Evolutionary conservation across 2,888 invertebrate species (phyloP).

Genomic region (Eristalis arbustorum): DNA sequence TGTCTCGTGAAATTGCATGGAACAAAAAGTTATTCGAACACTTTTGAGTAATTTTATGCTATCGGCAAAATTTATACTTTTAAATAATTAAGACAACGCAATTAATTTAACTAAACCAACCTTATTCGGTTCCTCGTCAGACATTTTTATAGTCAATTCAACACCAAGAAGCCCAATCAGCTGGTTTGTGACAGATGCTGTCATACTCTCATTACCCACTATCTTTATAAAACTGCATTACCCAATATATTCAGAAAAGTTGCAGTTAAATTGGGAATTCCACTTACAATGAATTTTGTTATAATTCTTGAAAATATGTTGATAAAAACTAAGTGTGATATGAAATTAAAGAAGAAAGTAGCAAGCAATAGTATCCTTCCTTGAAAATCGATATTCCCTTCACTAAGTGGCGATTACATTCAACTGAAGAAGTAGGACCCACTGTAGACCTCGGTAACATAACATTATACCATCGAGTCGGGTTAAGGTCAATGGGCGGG

Average conservation of each 20-base stretch:
- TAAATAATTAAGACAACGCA: neutral
- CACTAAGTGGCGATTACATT: too few relatives aligned
- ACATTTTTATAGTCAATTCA: conserved; percentile 17
- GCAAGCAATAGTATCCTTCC: too few relatives aligned
- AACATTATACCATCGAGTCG: too few relatives aligned
- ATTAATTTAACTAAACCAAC: conserved; percentile 3
- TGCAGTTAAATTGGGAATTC: neutral
- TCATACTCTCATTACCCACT: neutral
- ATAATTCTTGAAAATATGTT: too few relatives aligned
- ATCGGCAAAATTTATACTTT: neutral
- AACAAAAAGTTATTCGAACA: neutral
- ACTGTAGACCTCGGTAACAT: too few relatives aligned
- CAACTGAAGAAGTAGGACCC: too few relatives aligned
- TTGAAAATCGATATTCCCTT: too few relatives aligned
- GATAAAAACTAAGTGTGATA: too few relatives aligned
- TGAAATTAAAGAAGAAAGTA: too few relatives aligned
- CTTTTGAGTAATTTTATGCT: neutral
- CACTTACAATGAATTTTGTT: neutral
- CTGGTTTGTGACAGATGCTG: conserved; percentile 30
- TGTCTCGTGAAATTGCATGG: neutral
- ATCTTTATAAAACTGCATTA: conserved; percentile 13
- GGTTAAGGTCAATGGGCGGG: too few relatives aligned
- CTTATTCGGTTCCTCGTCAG: conserved; percentile 54
- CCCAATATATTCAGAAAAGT: conserved; percentile 15
- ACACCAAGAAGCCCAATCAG: conserved; percentile 10